Evolutionary conservation across 2,888 invertebrate species (phyloP), one percentile per base, ranked within the genome.

Genomic region (Blera fallax): DNA sequence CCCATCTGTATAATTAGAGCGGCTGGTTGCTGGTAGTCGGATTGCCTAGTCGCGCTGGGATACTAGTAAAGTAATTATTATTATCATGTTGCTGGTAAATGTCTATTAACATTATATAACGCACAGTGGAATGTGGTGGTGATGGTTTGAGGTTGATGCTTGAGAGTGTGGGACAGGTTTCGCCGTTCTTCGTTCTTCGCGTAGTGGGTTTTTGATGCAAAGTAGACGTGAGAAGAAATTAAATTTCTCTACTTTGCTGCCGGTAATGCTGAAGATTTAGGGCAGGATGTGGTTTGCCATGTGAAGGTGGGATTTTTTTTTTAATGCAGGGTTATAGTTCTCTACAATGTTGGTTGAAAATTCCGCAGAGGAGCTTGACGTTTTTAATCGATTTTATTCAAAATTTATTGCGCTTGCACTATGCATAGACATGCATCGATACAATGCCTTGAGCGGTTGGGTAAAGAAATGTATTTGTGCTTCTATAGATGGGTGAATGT

Each of bases 41-140:
- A 18, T 16, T 54, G 69, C 16, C 32, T 48, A 56, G 79, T 56
- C 50, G 18, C 27, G 29, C 40, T 50, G 54, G 34, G 50, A 67
- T 56, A 69, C 70, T 84, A 70, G 84, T 69, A 64, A 60, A 72
- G 70, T 70, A 85, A 80, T 85, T 85, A 85, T 74, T 76, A 80
- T 76, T 81, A 85, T 80, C 80, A 80, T 76, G 76, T 80, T 76
- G 52, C 52, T 81, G 74, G 76, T 85, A 80, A 76, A 85, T 70
- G 83, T 76, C 74, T 76, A 80, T 85, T 76, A 85, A 76, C 54
- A 45, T 76, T 84, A 80, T 84, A 80, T 84, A 84, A 80, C 60
- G 60, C 21, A 54, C 8, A n/a, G n/a, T 64, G 76, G 84, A 80
- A 85, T 85, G 83, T 56, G 48, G 54, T 83, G 65, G 64, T 78